These are phyloP conservation scores for Myzus persicae DNA, from an alignment of 1,140 invertebrate species.

Conservation along the genomic window DNA sequence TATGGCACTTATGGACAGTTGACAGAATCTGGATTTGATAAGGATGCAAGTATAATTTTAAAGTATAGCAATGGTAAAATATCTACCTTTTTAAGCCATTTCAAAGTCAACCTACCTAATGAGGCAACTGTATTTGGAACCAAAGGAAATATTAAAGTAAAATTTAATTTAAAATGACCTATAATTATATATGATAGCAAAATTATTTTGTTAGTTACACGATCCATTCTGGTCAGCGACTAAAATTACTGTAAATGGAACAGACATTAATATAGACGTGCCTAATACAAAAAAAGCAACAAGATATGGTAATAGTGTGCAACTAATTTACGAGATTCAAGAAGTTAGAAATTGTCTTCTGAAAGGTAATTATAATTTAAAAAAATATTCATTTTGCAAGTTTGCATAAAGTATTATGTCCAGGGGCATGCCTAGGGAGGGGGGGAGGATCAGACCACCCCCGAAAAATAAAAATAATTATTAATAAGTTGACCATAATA, in stretches of 20 bases:
- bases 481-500: too few species aligned
- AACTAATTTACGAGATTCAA: slow-evolving; percentile 76
- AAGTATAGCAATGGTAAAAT: slow-evolving; percentile 72
- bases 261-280: not conserved
- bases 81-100: slow-evolving; percentile 71
- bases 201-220: not conserved
- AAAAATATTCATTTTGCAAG: not conserved
- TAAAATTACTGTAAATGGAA: slow-evolving; percentile 29
- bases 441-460: too few species aligned
- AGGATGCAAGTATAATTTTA: slow-evolving; percentile 71
- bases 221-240: slow-evolving; percentile 36
- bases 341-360: slow-evolving; percentile 76
- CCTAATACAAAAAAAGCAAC: slow-evolving; percentile 64
- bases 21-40: slow-evolving; percentile 76
- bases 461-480: too few species aligned
- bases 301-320: slow-evolving; percentile 75
- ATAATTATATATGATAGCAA: not conserved
- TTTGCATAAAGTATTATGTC: too few species aligned
- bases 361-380: slow-evolving; percentile 65
- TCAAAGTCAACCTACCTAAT: slow-evolving; percentile 69
- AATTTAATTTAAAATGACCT: not conserved
- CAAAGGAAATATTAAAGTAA: slow-evolving; percentile 72
- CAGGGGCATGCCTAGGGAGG: too few species aligned
- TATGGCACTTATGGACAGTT: slow-evolving; percentile 72
- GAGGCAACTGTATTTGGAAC: slow-evolving; percentile 74